Conservation (phyloP, 2,888 invertebrate genomes). For the Drosophila nigritarsus region DNA sequence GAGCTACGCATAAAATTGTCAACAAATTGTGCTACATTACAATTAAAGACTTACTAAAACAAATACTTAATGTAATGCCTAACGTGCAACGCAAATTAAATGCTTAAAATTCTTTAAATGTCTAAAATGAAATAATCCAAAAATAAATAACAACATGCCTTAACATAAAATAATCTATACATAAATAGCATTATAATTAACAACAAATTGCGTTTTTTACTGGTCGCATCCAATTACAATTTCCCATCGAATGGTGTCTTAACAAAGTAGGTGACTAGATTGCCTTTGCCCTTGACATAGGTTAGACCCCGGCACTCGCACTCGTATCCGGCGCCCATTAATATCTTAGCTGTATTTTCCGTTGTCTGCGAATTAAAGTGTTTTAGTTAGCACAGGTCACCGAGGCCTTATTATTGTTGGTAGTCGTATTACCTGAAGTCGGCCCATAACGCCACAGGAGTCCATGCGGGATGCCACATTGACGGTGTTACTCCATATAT, state of each 20-base stretch:
- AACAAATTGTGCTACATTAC: slow-evolving; percentile 57
- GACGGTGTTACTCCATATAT: slow-evolving; percentile 99
- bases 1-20: slow-evolving; percentile 46
- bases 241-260: slow-evolving; percentile 91
- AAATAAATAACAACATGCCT: slow-evolving; percentile 75
- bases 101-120: slow-evolving; percentile 57
- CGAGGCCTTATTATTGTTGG: neutral
- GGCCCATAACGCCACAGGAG: slow-evolving; percentile 95
- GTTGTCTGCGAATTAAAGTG: slow-evolving; percentile 87
- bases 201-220: slow-evolving; percentile 47
- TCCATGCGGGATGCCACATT: slow-evolving; percentile 99
- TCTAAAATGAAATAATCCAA: slow-evolving; percentile 48
- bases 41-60: slow-evolving; percentile 58
- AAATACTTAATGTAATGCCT: slow-evolving; percentile 41
- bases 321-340: slow-evolving; percentile 93
- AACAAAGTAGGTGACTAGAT: slow-evolving; percentile 95
- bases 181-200: slow-evolving; percentile 51
- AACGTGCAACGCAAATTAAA: slow-evolving; percentile 64
- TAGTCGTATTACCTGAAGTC: slow-evolving; percentile 89
- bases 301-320: slow-evolving; percentile 97
- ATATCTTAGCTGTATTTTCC: slow-evolving; percentile 92
- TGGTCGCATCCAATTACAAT: slow-evolving; percentile 75
- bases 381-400: slow-evolving; percentile 1
- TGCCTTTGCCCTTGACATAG: slow-evolving; percentile 97
- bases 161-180: slow-evolving; percentile 38